phyloP scores from a whole-genome alignment of 2,113 vertebrate genomes.

The Vidua chalybeata region DNA sequence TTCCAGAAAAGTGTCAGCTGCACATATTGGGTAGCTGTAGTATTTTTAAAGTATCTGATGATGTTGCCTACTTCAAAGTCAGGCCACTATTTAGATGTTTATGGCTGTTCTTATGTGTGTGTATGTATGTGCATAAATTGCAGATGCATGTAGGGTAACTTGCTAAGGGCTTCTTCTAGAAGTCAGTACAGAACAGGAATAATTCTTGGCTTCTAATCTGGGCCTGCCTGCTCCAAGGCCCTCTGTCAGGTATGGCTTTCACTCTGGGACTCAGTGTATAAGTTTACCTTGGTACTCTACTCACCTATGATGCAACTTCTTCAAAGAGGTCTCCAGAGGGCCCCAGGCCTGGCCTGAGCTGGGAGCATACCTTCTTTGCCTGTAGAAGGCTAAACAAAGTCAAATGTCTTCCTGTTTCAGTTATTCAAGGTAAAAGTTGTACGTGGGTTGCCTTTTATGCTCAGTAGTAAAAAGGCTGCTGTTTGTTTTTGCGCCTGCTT shows the following conservation, averaged over 20 bases:
- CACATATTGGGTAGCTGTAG: not conserved
- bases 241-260: not conserved
- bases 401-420: not conserved
- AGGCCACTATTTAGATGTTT: not conserved
- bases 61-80: not conserved
- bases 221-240: not conserved
- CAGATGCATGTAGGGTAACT: not conserved
- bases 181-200: rapidly evolving
- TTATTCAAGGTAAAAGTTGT: constrained; percentile 16
- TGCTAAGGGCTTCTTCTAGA: not conserved
- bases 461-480: not conserved
- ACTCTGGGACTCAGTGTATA: not conserved
- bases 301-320: not conserved
- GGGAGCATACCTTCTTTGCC: not conserved
- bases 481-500: not conserved
- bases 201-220: not conserved
- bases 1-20: not conserved
- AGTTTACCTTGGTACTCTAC: not conserved
- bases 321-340: not conserved
- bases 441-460: not conserved
- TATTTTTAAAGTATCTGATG: not conserved
- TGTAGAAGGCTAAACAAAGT: not conserved
- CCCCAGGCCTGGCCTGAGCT: not conserved
- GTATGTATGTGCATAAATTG: rapidly evolving
- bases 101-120: not conserved